A percentile compares a stretch with the other conserved stretches of the same genome.
Evolutionary conservation across 2,797 vertebrate species (phyloP).

Genomic region (Epinephelus coioides): DNA sequence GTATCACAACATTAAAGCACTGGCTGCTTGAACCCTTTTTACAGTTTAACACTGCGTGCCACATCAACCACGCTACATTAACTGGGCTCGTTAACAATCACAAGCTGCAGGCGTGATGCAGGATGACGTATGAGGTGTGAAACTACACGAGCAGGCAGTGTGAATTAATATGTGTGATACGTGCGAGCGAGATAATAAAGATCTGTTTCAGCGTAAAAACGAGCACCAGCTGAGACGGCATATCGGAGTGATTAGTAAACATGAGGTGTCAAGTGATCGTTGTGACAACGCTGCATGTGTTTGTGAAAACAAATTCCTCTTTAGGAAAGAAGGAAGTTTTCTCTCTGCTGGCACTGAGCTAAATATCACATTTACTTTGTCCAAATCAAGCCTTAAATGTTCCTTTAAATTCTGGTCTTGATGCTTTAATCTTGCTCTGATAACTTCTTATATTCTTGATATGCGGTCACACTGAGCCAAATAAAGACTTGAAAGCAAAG

Average conservation of each 20-base stretch:
- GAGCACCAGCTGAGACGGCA: not conserved
- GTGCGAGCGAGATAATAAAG: slow-evolving; percentile 3
- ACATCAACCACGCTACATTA: not conserved
- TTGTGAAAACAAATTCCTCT: not conserved
- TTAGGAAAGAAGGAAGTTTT: not conserved
- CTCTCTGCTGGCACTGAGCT: not conserved
- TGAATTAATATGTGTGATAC: not conserved
- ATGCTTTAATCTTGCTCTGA: not conserved
- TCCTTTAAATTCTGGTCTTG: not conserved
- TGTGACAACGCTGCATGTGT: not conserved
- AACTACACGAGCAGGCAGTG: not conserved
- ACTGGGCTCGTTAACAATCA: not conserved
- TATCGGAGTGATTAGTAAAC: slow-evolving; percentile 23
- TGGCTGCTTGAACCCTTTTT: not conserved
- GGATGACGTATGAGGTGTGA: not conserved
- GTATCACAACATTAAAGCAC: slow-evolving; percentile 1
- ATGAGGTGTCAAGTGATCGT: slow-evolving; percentile 23
- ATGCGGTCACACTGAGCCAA: not conserved
- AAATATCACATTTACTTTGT: not conserved
- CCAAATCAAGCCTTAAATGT: not conserved
- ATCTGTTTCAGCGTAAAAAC: slow-evolving; percentile 12
- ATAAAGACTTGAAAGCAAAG: not conserved
- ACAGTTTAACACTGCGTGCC: not conserved
- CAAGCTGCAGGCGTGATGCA: not conserved
- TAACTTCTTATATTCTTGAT: not conserved